phyloP scores from a whole-genome alignment of 2,113 vertebrate genomes.

The Prionailurus bengalensis region DNA sequence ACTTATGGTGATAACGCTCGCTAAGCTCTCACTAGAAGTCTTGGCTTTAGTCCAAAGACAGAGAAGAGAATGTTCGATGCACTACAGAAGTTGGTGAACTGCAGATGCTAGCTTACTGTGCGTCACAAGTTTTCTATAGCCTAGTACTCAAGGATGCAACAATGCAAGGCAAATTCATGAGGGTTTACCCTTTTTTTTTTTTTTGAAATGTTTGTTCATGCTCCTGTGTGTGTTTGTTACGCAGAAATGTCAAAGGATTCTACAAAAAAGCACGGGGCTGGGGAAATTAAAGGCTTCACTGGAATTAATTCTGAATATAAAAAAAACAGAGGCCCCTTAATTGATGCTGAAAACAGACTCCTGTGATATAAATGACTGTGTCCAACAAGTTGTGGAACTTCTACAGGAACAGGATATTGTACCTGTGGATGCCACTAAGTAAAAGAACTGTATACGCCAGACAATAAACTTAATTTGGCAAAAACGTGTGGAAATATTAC shows the following conservation, averaged over 20 bases:
- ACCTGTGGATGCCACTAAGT: constrained; percentile 96
- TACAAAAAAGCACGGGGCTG: constrained; percentile 95
- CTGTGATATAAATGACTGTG: constrained; percentile 95
- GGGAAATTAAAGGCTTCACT: constrained; percentile 98
- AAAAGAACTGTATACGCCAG: constrained; percentile 95
- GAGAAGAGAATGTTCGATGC: constrained; percentile 96
- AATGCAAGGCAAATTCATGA: constrained; percentile 96
- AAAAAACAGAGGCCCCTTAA: constrained; percentile 95
- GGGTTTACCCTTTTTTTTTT: constrained; percentile 90
- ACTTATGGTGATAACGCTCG: constrained; percentile 96
- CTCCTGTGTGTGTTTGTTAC: constrained; percentile 95
- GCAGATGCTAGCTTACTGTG: constrained; percentile 97
- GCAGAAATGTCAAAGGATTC: constrained; percentile 95
- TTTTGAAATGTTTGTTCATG: constrained; percentile 97
- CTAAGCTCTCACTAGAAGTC: constrained; percentile 96
- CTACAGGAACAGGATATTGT: constrained; percentile 97
- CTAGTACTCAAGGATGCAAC: constrained; percentile 94
- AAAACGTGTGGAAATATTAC: constrained; percentile 95
- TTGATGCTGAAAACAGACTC: constrained; percentile 96
- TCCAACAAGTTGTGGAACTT: constrained; percentile 96
- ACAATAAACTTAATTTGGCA: constrained; percentile 96
- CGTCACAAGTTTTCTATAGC: constrained; percentile 97
- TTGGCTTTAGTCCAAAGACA: constrained; percentile 97
- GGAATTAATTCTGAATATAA: constrained; percentile 95
- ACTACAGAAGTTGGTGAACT: constrained; percentile 96